Percentiles rank a stretch among this genome's conserved stretches.
These are phyloP conservation scores for Scelioninae gen. 1 DNA, from an alignment of 2,888 invertebrate genomes.

Conservation along the genomic window DNA sequence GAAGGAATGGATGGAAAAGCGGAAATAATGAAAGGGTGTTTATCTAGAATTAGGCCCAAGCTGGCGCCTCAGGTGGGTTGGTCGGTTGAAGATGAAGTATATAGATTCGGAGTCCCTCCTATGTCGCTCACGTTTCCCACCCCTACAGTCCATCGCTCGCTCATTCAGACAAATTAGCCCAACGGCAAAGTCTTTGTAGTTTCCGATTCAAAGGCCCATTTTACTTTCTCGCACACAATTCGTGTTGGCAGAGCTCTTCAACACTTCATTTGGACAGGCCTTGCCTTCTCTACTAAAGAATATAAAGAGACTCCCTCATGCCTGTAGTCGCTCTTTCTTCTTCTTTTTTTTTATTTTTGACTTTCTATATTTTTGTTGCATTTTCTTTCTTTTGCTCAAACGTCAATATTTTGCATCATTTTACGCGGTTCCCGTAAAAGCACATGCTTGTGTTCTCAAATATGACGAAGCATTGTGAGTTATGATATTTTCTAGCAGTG, in stretches of 20 bases:
- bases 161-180: slow-evolving; percentile 84
- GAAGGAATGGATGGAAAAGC: slow-evolving; percentile 66
- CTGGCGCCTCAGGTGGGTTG: slow-evolving; percentile 63
- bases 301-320: slow-evolving; percentile 73
- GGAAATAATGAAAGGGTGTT: slow-evolving; percentile 83
- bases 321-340: slow-evolving; percentile 48
- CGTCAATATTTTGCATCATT: slow-evolving; percentile 56
- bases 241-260: slow-evolving; percentile 83
- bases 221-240: slow-evolving; percentile 79
- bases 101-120: slow-evolving; percentile 59
- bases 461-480: neutral
- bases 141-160: slow-evolving; percentile 80
- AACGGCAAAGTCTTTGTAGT: slow-evolving; percentile 82
- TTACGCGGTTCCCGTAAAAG: slow-evolving; percentile 31
- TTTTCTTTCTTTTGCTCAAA: slow-evolving; percentile 37
- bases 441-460: neutral
- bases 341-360: slow-evolving; percentile 19
- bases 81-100: slow-evolving; percentile 46
- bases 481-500: neutral
- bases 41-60: slow-evolving; percentile 82
- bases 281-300: slow-evolving; percentile 72
- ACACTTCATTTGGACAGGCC: slow-evolving; percentile 82
- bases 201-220: slow-evolving; percentile 82
- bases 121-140: slow-evolving; percentile 62
- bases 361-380: slow-evolving; percentile 57